A percentile compares a stretch with the other conserved stretches of the same genome.
phyloP scores from a whole-genome alignment of 2,113 vertebrate species.

The Pelvicachromis taeniatus region DNA sequence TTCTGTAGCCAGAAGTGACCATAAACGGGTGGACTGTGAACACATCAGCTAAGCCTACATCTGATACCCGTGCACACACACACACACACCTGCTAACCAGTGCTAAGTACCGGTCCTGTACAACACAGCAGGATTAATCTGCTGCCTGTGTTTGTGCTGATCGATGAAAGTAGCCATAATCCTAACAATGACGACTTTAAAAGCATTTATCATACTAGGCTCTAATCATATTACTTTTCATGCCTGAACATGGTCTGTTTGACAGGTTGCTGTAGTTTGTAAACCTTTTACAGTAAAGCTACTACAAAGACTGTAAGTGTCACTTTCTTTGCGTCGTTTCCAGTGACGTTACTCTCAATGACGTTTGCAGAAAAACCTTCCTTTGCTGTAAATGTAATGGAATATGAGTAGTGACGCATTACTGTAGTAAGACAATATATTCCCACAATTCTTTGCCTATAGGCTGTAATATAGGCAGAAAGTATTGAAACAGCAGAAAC shows the following conservation, averaged over 20 bases:
- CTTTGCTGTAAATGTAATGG: not conserved
- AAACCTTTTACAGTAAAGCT: not conserved
- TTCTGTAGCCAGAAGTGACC: not conserved
- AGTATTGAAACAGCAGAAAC: not conserved
- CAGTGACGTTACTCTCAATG: not conserved
- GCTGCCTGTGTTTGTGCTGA: accelerated
- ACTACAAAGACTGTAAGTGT: not conserved
- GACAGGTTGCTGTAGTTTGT: not conserved
- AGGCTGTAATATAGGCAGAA: accelerated
- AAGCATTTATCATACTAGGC: not conserved
- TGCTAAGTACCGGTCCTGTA: accelerated
- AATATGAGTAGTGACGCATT: not conserved
- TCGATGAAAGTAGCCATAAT: not conserved
- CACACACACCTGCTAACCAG: not conserved
- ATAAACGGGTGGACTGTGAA: not conserved
- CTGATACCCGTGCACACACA: not conserved
- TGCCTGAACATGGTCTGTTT: not conserved
- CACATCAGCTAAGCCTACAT: not conserved
- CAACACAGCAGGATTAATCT: not conserved
- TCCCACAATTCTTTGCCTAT: not conserved
- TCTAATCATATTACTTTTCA: not conserved
- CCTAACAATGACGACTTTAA: not conserved
- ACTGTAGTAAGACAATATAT: not conserved
- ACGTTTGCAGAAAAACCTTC: not conserved
- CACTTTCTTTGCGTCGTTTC: not conserved